Base-by-base conservation (phyloP, 2,888 invertebrate genomes). In the Rutpela maculata region DNA sequence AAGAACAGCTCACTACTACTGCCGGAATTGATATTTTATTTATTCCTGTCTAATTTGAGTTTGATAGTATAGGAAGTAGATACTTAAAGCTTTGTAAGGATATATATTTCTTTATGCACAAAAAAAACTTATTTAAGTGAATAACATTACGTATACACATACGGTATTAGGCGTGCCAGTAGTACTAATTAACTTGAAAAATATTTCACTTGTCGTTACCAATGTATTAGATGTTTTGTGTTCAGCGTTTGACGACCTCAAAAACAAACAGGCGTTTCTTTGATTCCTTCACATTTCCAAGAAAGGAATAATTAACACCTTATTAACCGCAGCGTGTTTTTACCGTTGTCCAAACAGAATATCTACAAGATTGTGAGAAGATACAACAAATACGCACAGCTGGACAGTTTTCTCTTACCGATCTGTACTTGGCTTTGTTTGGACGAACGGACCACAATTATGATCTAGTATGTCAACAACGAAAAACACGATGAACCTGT, bases 221-320 rank as follows among this genome's bases (percentile, higher is more conserved):
- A 50, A 50, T 50, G 50, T n/a, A 50, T 50, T n/a, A n/a, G 6
- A 15, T 50, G 50, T 50, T 50, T 50, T 50, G 50, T 50, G 50
- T n/a, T 26, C 17, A 57, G 57, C 75, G 78, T 75, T 78, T 78
- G 78, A 67, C 78, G 78, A 78, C 78, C 78, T 78, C 78, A 71
- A 78, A 70, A 78, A 67, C 26, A 69, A 6, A 59, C 71, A 60
- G 38, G 35, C 74, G 68, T 70, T 67, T 67, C 67, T 69, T 65
- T 71, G 26, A 38, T 68, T 66, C 63, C 56, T 74, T 50, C 43
- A 65, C 71, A 31, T 56, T 76, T 76, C 76, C 68, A 59, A 73
- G 77, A 73, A 73, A 76, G 68, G 63, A 66, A 55, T 19, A 31
- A 78, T 78, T 78, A 78, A 74, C 78, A 78, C 78, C 63, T 78